Evolutionary conservation across 2,113 vertebrate genomes (phyloP), one percentile per base, ranked within the genome.

Genomic region (Ctenomys sociabilis): DNA sequence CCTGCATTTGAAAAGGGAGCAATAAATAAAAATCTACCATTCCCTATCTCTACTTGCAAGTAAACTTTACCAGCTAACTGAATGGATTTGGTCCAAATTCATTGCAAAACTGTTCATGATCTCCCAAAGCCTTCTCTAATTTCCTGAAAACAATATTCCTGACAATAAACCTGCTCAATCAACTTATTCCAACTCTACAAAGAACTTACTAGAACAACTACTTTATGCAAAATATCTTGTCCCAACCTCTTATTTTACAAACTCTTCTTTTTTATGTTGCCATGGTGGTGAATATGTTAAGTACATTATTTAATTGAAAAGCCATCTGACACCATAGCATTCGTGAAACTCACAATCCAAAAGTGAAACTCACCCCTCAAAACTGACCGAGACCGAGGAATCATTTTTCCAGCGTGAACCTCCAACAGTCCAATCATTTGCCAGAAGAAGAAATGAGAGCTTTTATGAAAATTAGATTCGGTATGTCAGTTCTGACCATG

Each of bases 1-100:
- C 85, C 82, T 40, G 32, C 22, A 61, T 59, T 78, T 49, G 8
- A 63, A 75, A 95, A 12, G 28, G 81, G 40, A 87, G 78, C 81
- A 91, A 0, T 54, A 93, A 88, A 75, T 92, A 85, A 82, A 95
- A 86, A 37, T 88, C n/a, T 37, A 84, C 43, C 3, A 82, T 35
- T 96, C 90, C 57, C 32, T 17, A 2, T n/a, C n/a, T 54, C 7
- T 75, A 32, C 35, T 64, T 4, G 1, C 45, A 89, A 57, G n/a
- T 57, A 75, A 59, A 77, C 35, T 75, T 80, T 52, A 93, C 8
- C 21, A 63, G 21, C 49, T 10, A 88, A 37, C 37, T 17, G 45
- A 81, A 81, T 54, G 57, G 21, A 61, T 90, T 30, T 49, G 7
- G 19, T 35, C 28, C 54, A 91, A 30, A 17, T 8, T 30, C 91